A percentile compares a stretch with the other conserved stretches of the same genome.
These are phyloP conservation scores for Echinometra lucunter DNA, from an alignment of 53 echinoderm and acorn worm genomes.

Conservation along the genomic window DNA sequence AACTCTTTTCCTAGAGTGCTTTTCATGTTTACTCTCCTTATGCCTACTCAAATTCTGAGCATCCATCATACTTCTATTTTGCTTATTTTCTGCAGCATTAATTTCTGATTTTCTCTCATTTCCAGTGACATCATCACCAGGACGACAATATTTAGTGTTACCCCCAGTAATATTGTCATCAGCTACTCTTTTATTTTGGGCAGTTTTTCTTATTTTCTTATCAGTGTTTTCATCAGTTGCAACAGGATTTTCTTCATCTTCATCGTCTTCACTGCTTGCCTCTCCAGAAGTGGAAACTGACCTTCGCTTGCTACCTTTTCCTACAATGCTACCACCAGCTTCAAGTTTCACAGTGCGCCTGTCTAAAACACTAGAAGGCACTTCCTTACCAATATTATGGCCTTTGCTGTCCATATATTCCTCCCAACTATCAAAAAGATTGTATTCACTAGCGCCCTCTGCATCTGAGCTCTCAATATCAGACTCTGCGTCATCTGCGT, in stretches of 20 bases:
- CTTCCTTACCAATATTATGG: constrained; percentile 41
- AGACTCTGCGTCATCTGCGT: neutral
- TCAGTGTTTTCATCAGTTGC: neutral
- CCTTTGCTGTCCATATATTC: constrained; percentile 74
- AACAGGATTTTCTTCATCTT: neutral
- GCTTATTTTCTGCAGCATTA: neutral
- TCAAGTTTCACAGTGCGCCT: neutral
- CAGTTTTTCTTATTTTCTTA: neutral
- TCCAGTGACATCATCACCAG: neutral
- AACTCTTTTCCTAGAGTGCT: neutral
- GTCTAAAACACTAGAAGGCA: neutral
- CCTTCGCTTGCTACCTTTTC: neutral
- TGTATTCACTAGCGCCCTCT: constrained; percentile 55
- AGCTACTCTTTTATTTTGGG: neutral
- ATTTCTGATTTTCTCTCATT: neutral
- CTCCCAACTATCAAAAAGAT: constrained; percentile 75
- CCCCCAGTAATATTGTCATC: neutral
- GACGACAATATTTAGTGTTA: neutral
- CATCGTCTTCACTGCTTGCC: neutral
- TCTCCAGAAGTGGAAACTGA: neutral
- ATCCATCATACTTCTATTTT: neutral
- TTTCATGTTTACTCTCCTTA: neutral
- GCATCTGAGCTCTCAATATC: constrained; percentile 36
- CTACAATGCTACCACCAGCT: constrained; percentile 18
- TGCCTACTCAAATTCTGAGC: neutral